These are phyloP conservation scores for Rhabditophanes sp. DNA, from an alignment of 2,888 invertebrate genomes.

Conservation along the genomic window DNA sequence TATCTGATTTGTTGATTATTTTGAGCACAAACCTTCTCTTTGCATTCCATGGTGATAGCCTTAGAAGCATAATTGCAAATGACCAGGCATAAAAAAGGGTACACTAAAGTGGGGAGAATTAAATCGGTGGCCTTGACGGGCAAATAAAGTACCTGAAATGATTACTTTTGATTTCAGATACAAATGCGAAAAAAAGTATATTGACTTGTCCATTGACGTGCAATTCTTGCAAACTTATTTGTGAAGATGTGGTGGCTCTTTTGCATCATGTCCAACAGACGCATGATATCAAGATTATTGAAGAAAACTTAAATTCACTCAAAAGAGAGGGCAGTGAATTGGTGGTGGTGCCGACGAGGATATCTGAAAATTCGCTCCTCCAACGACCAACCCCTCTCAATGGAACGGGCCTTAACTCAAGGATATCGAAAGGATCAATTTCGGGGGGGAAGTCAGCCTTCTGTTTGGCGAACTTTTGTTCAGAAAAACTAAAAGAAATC, in stretches of 20 bases:
- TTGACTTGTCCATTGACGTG: conserved; percentile 21
- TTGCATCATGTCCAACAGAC: conserved; percentile 32
- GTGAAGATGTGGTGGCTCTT: conserved; percentile 35
- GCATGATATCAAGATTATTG: conserved; percentile 34
- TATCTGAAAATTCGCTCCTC: not conserved
- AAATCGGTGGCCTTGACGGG: too few species aligned
- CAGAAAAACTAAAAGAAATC: conserved; percentile 35
- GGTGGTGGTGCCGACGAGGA: conserved; percentile 1
- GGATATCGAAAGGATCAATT: conserved; percentile 9
- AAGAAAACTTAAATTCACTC: conserved; percentile 13
- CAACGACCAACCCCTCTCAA: not conserved
- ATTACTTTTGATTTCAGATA: not conserved
- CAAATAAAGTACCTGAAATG: too few species aligned
- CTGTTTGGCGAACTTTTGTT: conserved; percentile 30
- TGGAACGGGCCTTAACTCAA: too few species aligned
- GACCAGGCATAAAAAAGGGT: too few species aligned
- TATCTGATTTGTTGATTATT: too few species aligned
- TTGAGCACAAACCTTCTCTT: too few species aligned
- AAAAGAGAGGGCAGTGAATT: conserved; percentile 4
- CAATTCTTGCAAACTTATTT: conserved; percentile 32
- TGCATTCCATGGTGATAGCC: too few species aligned
- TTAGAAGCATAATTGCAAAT: too few species aligned
- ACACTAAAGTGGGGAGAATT: too few species aligned
- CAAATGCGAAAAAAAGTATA: not conserved
- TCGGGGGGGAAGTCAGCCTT: conserved; percentile 19